phyloP scores from a whole-genome alignment of 2,888 invertebrate species.

The Subacronicta megacephala region DNA sequence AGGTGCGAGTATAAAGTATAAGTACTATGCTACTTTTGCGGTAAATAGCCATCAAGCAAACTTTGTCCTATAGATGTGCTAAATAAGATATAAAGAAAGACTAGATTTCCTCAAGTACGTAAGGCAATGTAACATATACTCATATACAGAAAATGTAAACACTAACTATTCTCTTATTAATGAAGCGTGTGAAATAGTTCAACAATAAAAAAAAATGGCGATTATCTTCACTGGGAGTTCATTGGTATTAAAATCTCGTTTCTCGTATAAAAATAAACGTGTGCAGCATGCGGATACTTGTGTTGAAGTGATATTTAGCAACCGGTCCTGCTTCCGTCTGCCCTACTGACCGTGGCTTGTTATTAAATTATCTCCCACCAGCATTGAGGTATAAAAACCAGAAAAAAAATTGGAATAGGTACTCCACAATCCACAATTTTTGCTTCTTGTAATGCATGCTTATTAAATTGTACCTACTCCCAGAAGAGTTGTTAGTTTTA shows the following conservation, averaged over 20 bases:
- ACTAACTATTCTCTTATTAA: not conserved
- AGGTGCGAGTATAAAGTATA: too few species aligned
- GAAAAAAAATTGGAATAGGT: not conserved
- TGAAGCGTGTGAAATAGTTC: not conserved
- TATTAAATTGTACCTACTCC: too few species aligned
- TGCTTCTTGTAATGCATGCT: too few species aligned
- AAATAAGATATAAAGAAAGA: too few species aligned
- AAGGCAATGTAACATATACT: too few species aligned
- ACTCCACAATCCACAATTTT: too few species aligned
- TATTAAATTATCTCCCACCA: conserved; percentile 43
- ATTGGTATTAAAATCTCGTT: conserved; percentile 36
- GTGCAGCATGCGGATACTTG: conserved; percentile 24
- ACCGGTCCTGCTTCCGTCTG: conserved; percentile 60
- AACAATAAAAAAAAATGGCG: not conserved
- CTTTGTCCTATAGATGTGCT: too few species aligned
- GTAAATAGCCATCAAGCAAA: too few species aligned
- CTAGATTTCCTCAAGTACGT: too few species aligned
- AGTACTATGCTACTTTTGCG: too few species aligned
- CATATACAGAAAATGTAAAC: too few species aligned
- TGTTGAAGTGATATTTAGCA: conserved; percentile 30
- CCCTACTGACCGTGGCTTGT: conserved; percentile 58
- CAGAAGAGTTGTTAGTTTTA: too few species aligned
- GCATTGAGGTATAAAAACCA: conserved; percentile 20
- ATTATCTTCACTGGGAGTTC: conserved; percentile 15
- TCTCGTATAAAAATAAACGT: conserved; percentile 36